A percentile compares a stretch with the other conserved stretches of the same genome.
Evolutionary conservation across 2,113 vertebrate genomes (phyloP).

Genomic region (Neoarius graeffei): DNA sequence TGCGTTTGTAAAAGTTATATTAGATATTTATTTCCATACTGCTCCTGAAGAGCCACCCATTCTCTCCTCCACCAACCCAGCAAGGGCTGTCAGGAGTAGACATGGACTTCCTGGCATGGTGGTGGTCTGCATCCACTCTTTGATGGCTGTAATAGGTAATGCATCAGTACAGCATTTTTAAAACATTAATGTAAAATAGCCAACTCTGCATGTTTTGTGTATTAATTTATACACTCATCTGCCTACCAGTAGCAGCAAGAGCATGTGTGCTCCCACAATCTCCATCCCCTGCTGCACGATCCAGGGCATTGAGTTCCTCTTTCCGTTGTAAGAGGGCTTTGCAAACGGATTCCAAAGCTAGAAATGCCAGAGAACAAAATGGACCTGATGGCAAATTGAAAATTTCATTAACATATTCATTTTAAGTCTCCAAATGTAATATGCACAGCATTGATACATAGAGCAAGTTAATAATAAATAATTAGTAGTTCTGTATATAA

Average conservation of each 20-base stretch:
- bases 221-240: background rate
- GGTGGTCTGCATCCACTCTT: constrained; percentile 74
- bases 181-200: background rate
- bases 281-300: constrained; percentile 85
- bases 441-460: background rate
- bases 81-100: constrained; percentile 75
- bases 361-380: constrained; percentile 35
- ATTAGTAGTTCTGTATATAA: background rate
- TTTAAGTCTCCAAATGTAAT: background rate
- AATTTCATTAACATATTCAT: background rate
- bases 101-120: constrained; percentile 70
- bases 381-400: constrained; percentile 62
- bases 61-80: constrained; percentile 81
- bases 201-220: background rate
- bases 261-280: constrained; percentile 93
- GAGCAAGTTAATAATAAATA: background rate
- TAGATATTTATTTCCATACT: constrained; percentile 67
- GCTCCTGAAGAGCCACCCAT: constrained; percentile 96
- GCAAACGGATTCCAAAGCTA: constrained; percentile 76
- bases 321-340: constrained; percentile 72
- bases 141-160: constrained; percentile 74
- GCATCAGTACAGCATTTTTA: background rate
- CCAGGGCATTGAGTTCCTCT: constrained; percentile 85
- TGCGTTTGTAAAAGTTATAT: background rate
- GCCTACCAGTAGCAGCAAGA: constrained; percentile 80